Base-by-base conservation (phyloP, 2,888 invertebrate genomes). In the Clivina fossor region DNA sequence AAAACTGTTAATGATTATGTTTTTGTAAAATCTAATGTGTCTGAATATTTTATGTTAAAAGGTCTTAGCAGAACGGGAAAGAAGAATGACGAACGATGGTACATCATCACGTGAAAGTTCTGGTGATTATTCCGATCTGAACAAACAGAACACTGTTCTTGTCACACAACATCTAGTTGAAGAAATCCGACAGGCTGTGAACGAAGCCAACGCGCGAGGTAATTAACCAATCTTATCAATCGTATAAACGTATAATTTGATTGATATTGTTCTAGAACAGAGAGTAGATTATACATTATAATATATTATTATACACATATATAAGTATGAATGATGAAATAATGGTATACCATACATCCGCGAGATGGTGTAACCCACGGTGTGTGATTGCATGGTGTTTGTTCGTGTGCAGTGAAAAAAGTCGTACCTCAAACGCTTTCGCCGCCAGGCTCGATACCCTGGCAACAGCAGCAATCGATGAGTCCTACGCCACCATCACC, bases 141-240 rank as follows among this genome's bases (percentile, higher is more conserved):
- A 80, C 69, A 78, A 77, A 74, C 77, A 78, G 70, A 76, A 77
- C 67, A 83, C 79, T 63, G 84, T 84, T 74, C 84, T 80, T 74
- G 85, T 84, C 69, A 86, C 87, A 67, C 88, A 90, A 76, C 86
- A 88, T 70, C 80, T 92, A 64, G 85, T 90, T 63, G 90, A 90
- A 74, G 91, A 91, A 80, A 91, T 91, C 68, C 81, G 90, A 61
- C 89, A 89, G 74, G 90, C 91, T 65, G 91, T 92, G 67, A 89
- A 84, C 74, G 90, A 91, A 76, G 90, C 90, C 63, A 90, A 89
- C 78, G 88, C 89, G 61, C 82, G 88, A 86, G 90, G 90, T 90
- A 75, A n/a, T n/a, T n/a, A n/a, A n/a, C n/a, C n/a, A n/a, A n/a
- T n/a, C n/a, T n/a, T n/a, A n/a, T n/a, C n/a, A n/a, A n/a, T n/a